Evolutionary conservation across 2,888 invertebrate species (phyloP).

Genomic region (Rhorus exstirpatorius): DNA sequence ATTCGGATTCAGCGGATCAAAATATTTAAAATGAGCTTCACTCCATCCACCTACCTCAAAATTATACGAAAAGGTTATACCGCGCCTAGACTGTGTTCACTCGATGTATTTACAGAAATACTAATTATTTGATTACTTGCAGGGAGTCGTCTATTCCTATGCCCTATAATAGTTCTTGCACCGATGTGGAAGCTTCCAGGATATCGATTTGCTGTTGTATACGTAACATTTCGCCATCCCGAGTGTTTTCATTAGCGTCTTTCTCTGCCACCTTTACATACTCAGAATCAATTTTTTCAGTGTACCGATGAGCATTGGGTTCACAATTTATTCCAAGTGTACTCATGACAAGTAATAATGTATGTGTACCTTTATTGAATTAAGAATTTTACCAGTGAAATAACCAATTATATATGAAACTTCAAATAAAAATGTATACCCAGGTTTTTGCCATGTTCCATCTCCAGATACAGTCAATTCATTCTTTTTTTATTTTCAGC

Average conservation of each 20-base stretch:
- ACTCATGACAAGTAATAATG: constrained; percentile 33
- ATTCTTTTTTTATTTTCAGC: neutral
- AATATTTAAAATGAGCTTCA: no score
- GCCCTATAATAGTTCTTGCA: no score
- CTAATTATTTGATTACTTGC: no score
- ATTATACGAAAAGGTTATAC: no score
- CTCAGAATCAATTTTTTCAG: neutral
- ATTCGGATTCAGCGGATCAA: no score
- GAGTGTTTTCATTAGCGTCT: neutral
- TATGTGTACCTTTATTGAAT: constrained; percentile 2
- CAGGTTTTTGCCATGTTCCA: neutral
- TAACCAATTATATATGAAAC: neutral
- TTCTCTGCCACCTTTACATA: neutral
- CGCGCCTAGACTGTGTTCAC: no score
- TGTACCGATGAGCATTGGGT: no score
- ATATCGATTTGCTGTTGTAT: no score
- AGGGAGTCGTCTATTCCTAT: neutral
- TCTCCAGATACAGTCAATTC: neutral
- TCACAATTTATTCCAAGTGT: no score
- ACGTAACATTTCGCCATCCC: neutral
- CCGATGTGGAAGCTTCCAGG: no score
- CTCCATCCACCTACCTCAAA: no score
- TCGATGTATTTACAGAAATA: no score
- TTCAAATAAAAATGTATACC: neutral
- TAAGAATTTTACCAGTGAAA: constrained; percentile 3